Percentiles rank a stretch among this genome's conserved stretches.
These are phyloP conservation scores for Potorous gilbertii DNA, from an alignment of 2,797 vertebrate genomes.

Conservation along the genomic window DNA sequence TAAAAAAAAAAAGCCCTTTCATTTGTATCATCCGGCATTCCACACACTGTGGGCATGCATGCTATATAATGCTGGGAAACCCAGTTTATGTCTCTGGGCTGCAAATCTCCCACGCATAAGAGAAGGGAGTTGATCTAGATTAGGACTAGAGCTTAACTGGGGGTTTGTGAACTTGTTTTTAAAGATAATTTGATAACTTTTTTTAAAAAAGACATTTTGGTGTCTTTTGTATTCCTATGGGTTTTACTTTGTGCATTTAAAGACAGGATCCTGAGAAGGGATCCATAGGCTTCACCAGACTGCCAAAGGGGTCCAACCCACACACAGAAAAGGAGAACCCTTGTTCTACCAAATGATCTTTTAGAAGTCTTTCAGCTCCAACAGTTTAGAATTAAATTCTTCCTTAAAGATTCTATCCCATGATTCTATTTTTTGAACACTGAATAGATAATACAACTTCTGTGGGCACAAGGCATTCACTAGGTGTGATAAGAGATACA, in stretches of 20 bases:
- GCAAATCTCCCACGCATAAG: background rate
- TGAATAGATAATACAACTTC: background rate
- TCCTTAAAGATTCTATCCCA: background rate
- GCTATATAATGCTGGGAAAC: background rate
- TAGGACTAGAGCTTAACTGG: background rate
- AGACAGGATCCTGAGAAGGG: too few relatives aligned
- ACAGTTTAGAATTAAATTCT: background rate
- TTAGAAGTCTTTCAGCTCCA: background rate
- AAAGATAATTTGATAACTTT: background rate
- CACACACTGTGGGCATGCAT: background rate
- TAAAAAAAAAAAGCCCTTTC: background rate
- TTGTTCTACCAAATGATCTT: background rate
- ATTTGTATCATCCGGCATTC: background rate
- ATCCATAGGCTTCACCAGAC: too few relatives aligned
- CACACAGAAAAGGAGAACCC: background rate
- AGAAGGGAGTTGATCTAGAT: background rate
- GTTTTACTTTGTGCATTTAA: background rate
- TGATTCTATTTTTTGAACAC: background rate
- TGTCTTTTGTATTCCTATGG: background rate
- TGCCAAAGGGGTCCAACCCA: background rate
- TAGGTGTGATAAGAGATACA: background rate
- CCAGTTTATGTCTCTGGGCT: background rate
- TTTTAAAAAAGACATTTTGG: background rate
- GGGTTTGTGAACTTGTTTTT: background rate
- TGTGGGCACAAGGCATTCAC: background rate